Conservation (phyloP, 2,113 vertebrate genomes). For the Oncorhynchus masou region DNA sequence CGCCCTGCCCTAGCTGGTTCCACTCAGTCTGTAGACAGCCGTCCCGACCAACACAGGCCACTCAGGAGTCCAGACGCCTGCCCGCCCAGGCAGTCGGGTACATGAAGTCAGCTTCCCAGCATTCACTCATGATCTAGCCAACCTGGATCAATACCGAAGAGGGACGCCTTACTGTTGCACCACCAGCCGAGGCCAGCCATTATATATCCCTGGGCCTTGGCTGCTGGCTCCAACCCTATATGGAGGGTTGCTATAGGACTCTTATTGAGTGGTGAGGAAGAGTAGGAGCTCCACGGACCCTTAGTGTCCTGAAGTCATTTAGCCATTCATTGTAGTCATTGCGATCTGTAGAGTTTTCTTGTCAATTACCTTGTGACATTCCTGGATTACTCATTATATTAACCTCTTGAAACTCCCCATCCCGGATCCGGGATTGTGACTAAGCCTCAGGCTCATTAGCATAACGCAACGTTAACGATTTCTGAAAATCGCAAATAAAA, state of each 20-base stretch:
- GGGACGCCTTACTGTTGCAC: conserved; percentile 53
- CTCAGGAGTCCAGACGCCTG: conserved; percentile 59
- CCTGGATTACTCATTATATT: too few species aligned
- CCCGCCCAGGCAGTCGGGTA: neutral
- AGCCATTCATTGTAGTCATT: too few species aligned
- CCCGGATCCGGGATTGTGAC: too few species aligned
- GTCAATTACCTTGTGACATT: too few species aligned
- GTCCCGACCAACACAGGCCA: conserved; percentile 64
- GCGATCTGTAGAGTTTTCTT: too few species aligned
- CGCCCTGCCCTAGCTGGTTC: conserved; percentile 61
- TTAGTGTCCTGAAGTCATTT: too few species aligned
- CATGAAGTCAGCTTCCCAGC: conserved; percentile 59
- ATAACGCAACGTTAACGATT: too few species aligned
- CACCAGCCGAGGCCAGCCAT: conserved; percentile 49
- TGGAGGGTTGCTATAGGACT: neutral
- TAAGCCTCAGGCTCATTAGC: too few species aligned
- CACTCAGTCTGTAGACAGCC: conserved; percentile 67
- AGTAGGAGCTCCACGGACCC: too few species aligned
- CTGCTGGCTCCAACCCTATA: conserved; percentile 50
- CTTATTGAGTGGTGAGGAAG: neutral
- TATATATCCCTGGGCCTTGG: neutral
- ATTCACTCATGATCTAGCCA: conserved; percentile 52
- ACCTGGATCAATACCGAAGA: conserved; percentile 64
- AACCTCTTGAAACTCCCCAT: too few species aligned
- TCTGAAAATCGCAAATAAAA: too few species aligned